Evolutionary conservation across 2,797 vertebrate genomes (phyloP), one percentile per base, ranked within the genome.

Genomic region (Nannoperca obscura): DNA sequence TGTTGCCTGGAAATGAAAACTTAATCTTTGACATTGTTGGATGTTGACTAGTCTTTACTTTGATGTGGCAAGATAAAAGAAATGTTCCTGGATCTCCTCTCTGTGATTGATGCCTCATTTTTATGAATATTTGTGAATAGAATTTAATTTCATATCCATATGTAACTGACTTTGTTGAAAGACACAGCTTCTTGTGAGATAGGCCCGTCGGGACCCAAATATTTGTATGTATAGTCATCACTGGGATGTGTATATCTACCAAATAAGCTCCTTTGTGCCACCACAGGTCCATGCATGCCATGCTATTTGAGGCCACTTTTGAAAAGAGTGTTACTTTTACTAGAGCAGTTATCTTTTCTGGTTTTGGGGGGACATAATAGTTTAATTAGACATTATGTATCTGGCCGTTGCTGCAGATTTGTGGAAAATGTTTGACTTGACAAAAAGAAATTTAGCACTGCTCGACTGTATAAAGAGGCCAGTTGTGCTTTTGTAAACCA

Each of bases 281-380:
- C 74, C 17, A 77, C 60, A 71, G 66, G 72, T 76, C 81, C 78
- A 76, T 86, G 90, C 92, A 91, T 90, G 91, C 77, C 50, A 52
- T 54, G 75, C 80, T 78, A 70, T 65, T 34, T 62, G 71, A 80
- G 74, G 60, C 74, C 50, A 53, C 2, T 59, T 80, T 81, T 62
- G 36, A 52, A 34, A 63, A 61, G 46, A 74, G 30, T 44, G 50
- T 82, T 74, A 20, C 15, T 64, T 74, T 69, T 20, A 67, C 32
- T 4, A 0, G 38, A 50, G 67, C 68, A 19, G 50, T 32, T 42
- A 38, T 50, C n/a, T 15, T 49, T 65, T 54, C 14, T 12, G 8
- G 78, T 72, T 62, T 47, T 20, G 34, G 59, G 68, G 34, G 13
- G 20, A 58, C 15, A 5, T 34, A 19, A 24, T 27, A 20, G 38